Percentiles rank a stretch among this genome's conserved stretches.
phyloP scores from a whole-genome alignment of 2,888 invertebrate genomes.

The Chrysina gloriosa region DNA sequence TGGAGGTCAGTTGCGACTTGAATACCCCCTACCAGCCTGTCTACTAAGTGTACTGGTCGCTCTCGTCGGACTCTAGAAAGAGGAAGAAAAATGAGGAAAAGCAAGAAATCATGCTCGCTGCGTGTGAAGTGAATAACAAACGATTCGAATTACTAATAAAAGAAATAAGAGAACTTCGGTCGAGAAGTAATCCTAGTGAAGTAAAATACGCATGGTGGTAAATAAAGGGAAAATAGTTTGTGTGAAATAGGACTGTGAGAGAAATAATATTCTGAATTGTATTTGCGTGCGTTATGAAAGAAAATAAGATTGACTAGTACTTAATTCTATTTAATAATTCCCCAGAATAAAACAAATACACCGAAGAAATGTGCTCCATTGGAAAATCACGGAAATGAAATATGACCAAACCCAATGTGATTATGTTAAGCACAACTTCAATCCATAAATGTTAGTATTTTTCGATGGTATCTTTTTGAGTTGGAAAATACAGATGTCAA shows the following conservation, averaged over 20 bases:
- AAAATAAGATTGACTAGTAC: background rate
- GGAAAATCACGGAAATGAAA: background rate
- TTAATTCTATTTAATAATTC: slow-evolving; percentile 1
- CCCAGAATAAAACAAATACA: slow-evolving; percentile 18
- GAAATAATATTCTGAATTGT: background rate
- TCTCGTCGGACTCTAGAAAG: slow-evolving; percentile 67
- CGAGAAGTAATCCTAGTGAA: background rate
- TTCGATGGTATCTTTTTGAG: slow-evolving; percentile 25
- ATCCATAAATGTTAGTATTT: slow-evolving; percentile 1
- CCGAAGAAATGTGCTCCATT: slow-evolving; percentile 23
- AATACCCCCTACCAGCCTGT: slow-evolving; percentile 78
- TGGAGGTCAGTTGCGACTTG: slow-evolving; percentile 77
- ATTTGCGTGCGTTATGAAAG: background rate
- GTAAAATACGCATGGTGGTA: background rate
- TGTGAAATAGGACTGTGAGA: background rate
- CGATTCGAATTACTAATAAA: slow-evolving; percentile 2
- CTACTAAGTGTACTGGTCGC: slow-evolving; percentile 77
- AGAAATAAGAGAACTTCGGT: background rate
- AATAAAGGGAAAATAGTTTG: background rate
- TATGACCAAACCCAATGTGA: slow-evolving; percentile 1
- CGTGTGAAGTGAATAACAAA: slow-evolving; percentile 28
- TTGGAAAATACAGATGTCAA: slow-evolving; percentile 17
- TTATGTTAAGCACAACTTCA: background rate
- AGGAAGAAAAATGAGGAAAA: background rate
- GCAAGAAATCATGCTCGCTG: background rate